These are phyloP conservation scores for Callyntrura guangdongensis DNA, from an alignment of 2,888 invertebrate genomes.

Conservation along the genomic window DNA sequence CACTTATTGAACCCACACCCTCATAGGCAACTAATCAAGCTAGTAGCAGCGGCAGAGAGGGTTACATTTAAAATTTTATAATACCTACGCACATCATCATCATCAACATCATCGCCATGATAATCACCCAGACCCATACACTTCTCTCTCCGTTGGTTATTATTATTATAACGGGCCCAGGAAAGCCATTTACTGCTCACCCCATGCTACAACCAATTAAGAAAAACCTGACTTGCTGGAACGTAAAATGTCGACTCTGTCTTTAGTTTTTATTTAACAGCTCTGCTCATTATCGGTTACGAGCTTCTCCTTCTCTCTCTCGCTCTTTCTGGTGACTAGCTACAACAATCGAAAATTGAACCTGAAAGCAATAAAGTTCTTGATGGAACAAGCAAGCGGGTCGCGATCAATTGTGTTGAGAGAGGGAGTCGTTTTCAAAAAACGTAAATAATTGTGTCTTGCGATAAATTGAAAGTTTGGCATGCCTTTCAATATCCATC, in stretches of 20 bases:
- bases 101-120: constrained; percentile 12
- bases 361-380: constrained; percentile 51
- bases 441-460: not conserved
- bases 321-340: not conserved
- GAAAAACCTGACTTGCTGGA: constrained; percentile 72
- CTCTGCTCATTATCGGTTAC: constrained; percentile 74
- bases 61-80: constrained; percentile 15
- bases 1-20: constrained; percentile 75
- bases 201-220: constrained; percentile 73
- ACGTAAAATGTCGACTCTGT: constrained; percentile 68
- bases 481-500: not conserved
- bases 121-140: not conserved
- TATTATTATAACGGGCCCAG: constrained; percentile 57
- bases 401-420: not conserved
- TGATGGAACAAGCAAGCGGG: not conserved
- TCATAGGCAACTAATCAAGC: constrained; percentile 41
- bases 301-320: not conserved
- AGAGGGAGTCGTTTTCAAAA: not conserved
- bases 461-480: constrained; percentile 10
- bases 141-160: constrained; percentile 31
- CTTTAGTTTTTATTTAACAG: constrained; percentile 75
- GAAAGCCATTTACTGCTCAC: constrained; percentile 31
- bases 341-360: constrained; percentile 31
- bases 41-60: constrained; percentile 23
- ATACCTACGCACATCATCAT: constrained; percentile 19